Conservation (phyloP, 2,888 invertebrate species). For the Ommatoiulus sabulosus region DNA sequence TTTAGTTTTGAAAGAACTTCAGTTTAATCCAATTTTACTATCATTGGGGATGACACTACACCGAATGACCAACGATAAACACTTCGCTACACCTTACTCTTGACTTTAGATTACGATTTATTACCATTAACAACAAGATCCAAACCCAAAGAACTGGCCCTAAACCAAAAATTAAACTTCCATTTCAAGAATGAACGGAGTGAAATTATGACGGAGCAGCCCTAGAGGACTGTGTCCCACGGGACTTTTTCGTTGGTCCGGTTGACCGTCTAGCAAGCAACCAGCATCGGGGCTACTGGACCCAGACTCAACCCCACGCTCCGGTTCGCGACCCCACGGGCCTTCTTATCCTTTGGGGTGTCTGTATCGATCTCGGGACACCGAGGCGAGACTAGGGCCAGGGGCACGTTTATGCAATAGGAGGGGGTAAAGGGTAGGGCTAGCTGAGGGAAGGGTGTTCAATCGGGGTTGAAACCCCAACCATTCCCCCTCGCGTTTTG, state of each 20-base stretch:
- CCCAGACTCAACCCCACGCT: not conserved
- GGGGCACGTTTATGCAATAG: constrained; percentile 1
- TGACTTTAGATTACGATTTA: too few species aligned
- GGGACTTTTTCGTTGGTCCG: not conserved
- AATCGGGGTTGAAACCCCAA: not conserved
- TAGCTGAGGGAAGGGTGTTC: not conserved
- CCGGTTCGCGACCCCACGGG: not conserved
- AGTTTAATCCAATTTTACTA: too few species aligned
- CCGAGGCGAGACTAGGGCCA: constrained; percentile 10
- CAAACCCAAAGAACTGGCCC: too few species aligned
- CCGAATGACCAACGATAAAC: too few species aligned
- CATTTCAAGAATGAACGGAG: too few species aligned
- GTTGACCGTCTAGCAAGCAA: not conserved
- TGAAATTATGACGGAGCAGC: not conserved
- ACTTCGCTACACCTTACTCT: too few species aligned
- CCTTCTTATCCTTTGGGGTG: not conserved
- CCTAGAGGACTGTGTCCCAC: not conserved
- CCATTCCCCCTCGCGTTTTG: not conserved
- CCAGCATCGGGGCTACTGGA: not conserved
- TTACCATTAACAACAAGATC: too few species aligned
- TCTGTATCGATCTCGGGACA: not conserved
- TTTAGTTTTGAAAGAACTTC: too few species aligned
- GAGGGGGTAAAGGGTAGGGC: not conserved
- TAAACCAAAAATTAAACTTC: too few species aligned
- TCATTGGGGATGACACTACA: too few species aligned